phyloP scores from a whole-genome alignment of 2,113 vertebrate species.

The Lepus europaeus region DNA sequence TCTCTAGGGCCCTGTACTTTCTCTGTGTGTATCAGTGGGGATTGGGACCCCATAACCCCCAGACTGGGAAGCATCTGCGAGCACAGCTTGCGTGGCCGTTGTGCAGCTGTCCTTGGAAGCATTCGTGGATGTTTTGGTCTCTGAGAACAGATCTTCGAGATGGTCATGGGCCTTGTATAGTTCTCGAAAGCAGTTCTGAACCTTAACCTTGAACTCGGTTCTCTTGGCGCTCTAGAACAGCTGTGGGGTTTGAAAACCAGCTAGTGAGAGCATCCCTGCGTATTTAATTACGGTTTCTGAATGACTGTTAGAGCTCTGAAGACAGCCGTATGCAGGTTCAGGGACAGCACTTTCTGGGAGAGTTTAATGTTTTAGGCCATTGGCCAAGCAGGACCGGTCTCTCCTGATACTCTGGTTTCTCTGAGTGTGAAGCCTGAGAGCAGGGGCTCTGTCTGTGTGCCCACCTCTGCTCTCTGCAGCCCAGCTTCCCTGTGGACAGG shows the following conservation, averaged over 20 bases:
- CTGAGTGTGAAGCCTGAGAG: too few relatives aligned
- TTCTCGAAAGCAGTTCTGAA: neutral
- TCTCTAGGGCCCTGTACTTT: too few relatives aligned
- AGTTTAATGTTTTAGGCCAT: constrained; percentile 10
- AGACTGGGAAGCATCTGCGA: neutral
- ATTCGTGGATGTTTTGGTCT: neutral
- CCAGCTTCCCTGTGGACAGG: neutral
- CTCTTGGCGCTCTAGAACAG: neutral
- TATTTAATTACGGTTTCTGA: constrained; percentile 32
- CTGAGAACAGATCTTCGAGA: neutral
- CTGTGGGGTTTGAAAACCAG: neutral
- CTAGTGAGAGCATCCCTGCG: neutral
- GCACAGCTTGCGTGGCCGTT: neutral
- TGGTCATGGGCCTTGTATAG: neutral
- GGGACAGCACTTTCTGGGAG: neutral
- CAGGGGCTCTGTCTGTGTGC: too few relatives aligned
- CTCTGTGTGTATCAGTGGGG: neutral
- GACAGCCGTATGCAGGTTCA: neutral
- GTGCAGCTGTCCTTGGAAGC: neutral
- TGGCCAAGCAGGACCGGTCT: neutral
- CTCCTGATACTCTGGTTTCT: neutral
- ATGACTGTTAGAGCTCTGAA: constrained; percentile 7
- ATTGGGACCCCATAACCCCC: neutral
- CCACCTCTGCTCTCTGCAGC: neutral
- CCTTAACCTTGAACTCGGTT: neutral